These are phyloP conservation scores for Montifringilla adamsi DNA, from an alignment of 2,113 vertebrate species.

Conservation along the genomic window DNA sequence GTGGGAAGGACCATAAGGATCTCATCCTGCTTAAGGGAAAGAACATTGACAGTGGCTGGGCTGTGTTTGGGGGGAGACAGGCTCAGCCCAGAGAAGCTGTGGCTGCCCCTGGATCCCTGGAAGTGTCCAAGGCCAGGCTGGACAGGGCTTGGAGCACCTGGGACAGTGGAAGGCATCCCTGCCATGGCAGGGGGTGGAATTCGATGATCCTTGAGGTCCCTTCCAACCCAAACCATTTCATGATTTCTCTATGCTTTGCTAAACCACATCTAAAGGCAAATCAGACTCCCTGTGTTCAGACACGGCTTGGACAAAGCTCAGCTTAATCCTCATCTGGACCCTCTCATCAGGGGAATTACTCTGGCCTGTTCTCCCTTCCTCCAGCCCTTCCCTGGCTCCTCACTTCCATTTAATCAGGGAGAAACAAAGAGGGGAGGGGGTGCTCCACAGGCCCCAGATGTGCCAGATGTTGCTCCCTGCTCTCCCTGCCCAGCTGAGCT, in stretches of 20 bases:
- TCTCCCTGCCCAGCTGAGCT: background rate
- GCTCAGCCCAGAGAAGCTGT: background rate
- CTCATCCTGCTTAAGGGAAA: background rate
- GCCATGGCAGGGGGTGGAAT: background rate
- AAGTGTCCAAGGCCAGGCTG: accelerated
- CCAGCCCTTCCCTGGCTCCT: background rate
- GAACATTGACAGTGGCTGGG: background rate
- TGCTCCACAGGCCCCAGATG: background rate
- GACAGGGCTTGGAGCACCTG: accelerated
- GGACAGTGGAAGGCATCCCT: accelerated
- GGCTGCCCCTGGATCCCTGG: background rate
- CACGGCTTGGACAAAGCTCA: background rate
- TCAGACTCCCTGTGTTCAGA: background rate
- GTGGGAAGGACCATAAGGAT: background rate
- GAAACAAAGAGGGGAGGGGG: background rate
- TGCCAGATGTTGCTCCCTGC: background rate
- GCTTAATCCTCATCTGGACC: background rate
- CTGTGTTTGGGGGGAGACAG: background rate
- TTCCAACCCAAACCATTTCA: background rate
- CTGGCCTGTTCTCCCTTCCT: background rate
- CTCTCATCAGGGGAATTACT: background rate
- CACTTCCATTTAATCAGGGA: background rate
- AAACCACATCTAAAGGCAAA: background rate
- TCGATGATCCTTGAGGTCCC: background rate
- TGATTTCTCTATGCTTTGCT: background rate